Percentiles rank a stretch among this genome's conserved stretches.
Evolutionary conservation across 2,888 invertebrate species (phyloP).

Genomic region (Diachrysia chrysitis): DNA sequence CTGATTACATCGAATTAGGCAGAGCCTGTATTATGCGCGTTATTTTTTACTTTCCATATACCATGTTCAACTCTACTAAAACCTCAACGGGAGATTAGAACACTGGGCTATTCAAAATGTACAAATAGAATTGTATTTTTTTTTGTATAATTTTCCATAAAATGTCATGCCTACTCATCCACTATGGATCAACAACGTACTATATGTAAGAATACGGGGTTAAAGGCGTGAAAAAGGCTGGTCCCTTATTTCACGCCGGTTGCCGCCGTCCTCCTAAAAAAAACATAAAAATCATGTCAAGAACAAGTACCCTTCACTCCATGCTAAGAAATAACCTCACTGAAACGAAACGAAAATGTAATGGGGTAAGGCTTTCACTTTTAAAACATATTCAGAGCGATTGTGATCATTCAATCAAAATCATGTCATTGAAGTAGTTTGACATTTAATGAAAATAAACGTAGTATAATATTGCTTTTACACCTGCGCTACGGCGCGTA

Average conservation of each 20-base stretch:
- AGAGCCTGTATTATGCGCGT: too few relatives aligned
- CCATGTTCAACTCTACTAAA: too few relatives aligned
- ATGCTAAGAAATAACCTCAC: conserved; percentile 29
- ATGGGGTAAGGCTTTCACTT: conserved; percentile 5
- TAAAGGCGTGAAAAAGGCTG: conserved; percentile 65
- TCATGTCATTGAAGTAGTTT: neutral
- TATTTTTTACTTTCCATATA: too few relatives aligned
- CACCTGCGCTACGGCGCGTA: conserved; percentile 28
- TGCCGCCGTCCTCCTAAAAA: conserved; percentile 54
- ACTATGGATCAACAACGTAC: conserved; percentile 50
- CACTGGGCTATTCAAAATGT: neutral
- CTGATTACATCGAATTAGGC: too few relatives aligned
- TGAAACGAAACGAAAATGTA: conserved; percentile 29
- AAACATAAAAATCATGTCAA: conserved; percentile 55
- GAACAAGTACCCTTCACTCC: conserved; percentile 34
- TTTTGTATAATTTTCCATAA: conserved; percentile 20
- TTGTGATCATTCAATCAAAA: conserved; percentile 3
- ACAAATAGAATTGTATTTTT: neutral
- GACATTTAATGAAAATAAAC: neutral
- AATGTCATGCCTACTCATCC: conserved; percentile 15
- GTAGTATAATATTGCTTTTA: neutral
- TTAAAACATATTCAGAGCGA: conserved; percentile 14
- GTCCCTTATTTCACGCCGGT: conserved; percentile 74
- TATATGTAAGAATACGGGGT: conserved; percentile 56
- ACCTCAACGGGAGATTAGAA: too few relatives aligned